A percentile compares a stretch with the other conserved stretches of the same genome.
Evolutionary conservation across 1,140 invertebrate genomes (phyloP).

Genomic region (Bombus confusus): DNA sequence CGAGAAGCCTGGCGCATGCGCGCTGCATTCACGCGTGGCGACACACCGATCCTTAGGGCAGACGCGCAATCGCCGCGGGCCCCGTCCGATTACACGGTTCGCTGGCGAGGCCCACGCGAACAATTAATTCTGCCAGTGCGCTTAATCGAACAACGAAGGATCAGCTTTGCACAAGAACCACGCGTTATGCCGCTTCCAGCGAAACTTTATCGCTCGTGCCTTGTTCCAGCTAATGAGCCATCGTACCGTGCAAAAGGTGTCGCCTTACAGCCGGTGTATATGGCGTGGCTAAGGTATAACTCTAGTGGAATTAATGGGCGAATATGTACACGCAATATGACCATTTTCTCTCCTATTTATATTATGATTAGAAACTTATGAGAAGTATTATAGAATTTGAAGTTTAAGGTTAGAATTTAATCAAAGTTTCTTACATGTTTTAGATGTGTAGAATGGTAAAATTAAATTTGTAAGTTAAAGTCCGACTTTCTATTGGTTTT

Average conservation of each 20-base stretch:
- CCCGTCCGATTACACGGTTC: slow-evolving; percentile 40
- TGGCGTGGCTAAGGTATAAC: neutral
- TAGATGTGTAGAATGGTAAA: no score
- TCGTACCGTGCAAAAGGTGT: neutral
- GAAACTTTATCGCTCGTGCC: slow-evolving; percentile 37
- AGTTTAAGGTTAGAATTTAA: no score
- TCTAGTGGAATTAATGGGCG: neutral
- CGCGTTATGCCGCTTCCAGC: neutral
- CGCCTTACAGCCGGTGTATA: neutral
- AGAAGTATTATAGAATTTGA: no score
- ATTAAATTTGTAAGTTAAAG: no score
- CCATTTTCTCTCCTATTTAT: no score
- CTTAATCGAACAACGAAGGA: slow-evolving; percentile 21
- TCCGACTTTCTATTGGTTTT: no score
- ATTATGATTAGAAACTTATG: no score
- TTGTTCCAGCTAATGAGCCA: slow-evolving; percentile 4
- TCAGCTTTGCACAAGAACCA: slow-evolving; percentile 3
- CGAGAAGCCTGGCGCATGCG: slow-evolving; percentile 55
- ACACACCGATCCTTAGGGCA: neutral
- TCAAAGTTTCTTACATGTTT: no score
- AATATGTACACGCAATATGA: neutral
- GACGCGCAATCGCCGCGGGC: neutral
- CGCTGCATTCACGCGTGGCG: slow-evolving; percentile 1
- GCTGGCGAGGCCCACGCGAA: slow-evolving; percentile 23
- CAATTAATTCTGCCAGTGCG: slow-evolving; percentile 8